A percentile compares a stretch with the other conserved stretches of the same genome.
Conservation (phyloP, 2,113 vertebrate genomes). For the Neogale vison region DNA sequence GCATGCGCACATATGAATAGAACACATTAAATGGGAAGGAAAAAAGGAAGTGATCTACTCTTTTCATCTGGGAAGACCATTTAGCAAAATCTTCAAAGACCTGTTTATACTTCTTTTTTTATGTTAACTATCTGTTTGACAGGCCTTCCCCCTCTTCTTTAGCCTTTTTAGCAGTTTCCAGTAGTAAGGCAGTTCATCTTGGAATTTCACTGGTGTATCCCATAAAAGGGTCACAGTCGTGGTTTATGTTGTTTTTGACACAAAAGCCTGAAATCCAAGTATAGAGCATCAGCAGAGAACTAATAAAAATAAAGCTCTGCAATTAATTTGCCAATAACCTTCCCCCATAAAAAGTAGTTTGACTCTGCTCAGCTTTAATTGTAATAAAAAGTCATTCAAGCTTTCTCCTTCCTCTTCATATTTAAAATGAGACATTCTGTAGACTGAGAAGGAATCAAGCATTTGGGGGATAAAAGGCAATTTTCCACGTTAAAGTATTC, state of each 20-base stretch:
- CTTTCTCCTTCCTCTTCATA: slow-evolving; percentile 43
- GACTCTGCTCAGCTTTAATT: neutral
- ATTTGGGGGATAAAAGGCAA: slow-evolving; percentile 18
- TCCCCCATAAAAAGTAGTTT: neutral
- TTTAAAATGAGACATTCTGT: slow-evolving; percentile 17
- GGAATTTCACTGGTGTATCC: slow-evolving; percentile 26
- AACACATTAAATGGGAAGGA: neutral
- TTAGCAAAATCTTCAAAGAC: slow-evolving; percentile 30
- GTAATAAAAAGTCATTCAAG: slow-evolving; percentile 12
- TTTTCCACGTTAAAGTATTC: slow-evolving; percentile 34
- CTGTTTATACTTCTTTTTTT: neutral
- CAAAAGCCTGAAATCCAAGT: slow-evolving; percentile 7
- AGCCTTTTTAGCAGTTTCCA: neutral
- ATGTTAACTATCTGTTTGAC: neutral
- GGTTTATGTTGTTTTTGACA: slow-evolving; percentile 48
- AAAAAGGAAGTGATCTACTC: neutral
- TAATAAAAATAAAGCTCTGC: neutral
- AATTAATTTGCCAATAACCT: slow-evolving; percentile 26
- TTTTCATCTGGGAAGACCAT: slow-evolving; percentile 15
- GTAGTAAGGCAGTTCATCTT: neutral
- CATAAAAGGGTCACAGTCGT: neutral
- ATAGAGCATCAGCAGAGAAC: neutral
- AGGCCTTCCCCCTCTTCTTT: neutral
- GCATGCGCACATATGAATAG: neutral
- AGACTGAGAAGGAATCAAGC: slow-evolving; percentile 7